Conservation (phyloP, 2,888 invertebrate genomes). For the Anoplius nigerrimus region DNA sequence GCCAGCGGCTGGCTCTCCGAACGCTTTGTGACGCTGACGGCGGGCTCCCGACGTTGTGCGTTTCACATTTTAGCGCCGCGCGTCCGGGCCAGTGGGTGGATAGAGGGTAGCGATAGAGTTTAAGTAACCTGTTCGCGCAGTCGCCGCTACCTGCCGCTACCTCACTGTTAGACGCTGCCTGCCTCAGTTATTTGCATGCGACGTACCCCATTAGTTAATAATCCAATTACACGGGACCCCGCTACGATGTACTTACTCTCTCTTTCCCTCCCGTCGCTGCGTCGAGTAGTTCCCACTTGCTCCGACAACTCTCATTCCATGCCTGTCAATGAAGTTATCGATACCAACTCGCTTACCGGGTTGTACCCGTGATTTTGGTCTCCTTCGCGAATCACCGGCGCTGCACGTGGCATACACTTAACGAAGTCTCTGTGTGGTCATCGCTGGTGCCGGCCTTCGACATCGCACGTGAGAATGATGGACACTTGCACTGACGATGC, state of each 20-base stretch:
- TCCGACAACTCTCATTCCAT: constrained; percentile 8
- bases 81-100: too few species aligned
- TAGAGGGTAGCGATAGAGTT: not conserved
- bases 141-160: not conserved
- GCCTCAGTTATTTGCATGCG: constrained; percentile 46
- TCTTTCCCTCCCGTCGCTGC: not conserved
- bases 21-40: too few species aligned
- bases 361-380: constrained; percentile 16
- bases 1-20: too few species aligned
- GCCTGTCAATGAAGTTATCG: constrained; percentile 18
- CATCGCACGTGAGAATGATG: not conserved
- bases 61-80: too few species aligned
- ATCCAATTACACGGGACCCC: constrained; percentile 48
- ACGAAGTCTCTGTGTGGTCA: not conserved
- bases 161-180: constrained; percentile 18
- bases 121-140: not conserved
- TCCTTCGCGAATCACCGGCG: constrained; percentile 15
- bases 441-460: not conserved
- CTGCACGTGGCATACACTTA: not conserved
- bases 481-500: not conserved
- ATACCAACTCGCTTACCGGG: constrained; percentile 4
- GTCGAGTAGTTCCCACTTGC: too few species aligned
- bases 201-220: constrained; percentile 50
- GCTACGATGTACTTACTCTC: constrained; percentile 7
- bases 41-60: too few species aligned